These are phyloP conservation scores for Rhinichthys klamathensis DNA, from an alignment of 2,113 vertebrate genomes.

Conservation along the genomic window DNA sequence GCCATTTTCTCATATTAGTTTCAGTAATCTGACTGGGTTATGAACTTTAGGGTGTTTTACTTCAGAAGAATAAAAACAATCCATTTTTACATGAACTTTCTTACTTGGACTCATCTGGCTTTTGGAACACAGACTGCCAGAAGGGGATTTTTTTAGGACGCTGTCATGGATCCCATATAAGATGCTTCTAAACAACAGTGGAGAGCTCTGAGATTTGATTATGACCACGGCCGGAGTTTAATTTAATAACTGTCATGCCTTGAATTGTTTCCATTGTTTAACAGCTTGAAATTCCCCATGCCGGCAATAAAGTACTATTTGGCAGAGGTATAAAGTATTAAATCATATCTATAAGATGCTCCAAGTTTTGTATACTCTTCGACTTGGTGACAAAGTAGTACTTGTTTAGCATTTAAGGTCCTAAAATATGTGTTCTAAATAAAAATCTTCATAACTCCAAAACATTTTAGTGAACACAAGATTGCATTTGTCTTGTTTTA, in stretches of 20 bases:
- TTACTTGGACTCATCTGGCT: neutral
- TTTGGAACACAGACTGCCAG: neutral
- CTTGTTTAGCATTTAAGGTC: neutral
- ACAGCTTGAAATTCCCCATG: neutral
- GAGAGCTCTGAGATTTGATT: constrained; percentile 24
- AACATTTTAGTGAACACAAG: neutral
- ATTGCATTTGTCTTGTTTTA: neutral
- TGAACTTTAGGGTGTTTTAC: neutral
- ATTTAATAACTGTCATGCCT: constrained; percentile 22
- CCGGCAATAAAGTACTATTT: neutral
- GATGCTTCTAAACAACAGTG: constrained; percentile 7
- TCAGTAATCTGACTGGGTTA: neutral
- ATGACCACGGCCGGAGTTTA: neutral
- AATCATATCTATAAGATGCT: constrained; percentile 14
- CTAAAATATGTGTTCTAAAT: neutral
- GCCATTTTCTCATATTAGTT: neutral
- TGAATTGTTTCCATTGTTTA: constrained; percentile 31
- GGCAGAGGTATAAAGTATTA: neutral
- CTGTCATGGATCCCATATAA: neutral
- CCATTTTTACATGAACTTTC: neutral
- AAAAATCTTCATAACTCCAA: neutral
- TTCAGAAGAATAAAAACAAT: neutral
- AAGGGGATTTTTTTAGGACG: neutral
- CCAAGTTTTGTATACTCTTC: neutral
- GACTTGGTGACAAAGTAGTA: neutral